These are phyloP conservation scores for Hippopotamyrus pictus DNA, from an alignment of 2,797 vertebrate species.

Conservation along the genomic window DNA sequence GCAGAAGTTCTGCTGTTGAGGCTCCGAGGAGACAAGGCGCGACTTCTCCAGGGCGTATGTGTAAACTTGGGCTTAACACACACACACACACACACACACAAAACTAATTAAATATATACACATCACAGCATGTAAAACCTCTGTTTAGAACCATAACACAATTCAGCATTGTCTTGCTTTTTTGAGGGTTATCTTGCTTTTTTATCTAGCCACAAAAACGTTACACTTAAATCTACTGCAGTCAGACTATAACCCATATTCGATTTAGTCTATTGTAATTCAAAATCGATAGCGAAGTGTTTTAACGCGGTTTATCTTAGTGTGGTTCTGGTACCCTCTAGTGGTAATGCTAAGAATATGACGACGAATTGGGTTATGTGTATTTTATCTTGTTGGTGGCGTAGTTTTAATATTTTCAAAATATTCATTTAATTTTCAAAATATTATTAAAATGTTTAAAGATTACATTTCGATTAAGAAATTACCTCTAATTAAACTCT, in stretches of 20 bases:
- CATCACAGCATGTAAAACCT: background rate
- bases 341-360: conserved; percentile 29
- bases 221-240: background rate
- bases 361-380: background rate
- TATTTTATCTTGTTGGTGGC: background rate
- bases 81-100: conserved; percentile 9
- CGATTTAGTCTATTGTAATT: background rate
- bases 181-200: background rate
- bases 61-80: conserved; percentile 69
- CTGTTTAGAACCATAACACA: background rate
- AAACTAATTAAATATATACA: background rate
- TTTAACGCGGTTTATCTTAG: background rate
- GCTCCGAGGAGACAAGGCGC: conserved; percentile 64
- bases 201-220: background rate
- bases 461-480: background rate
- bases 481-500: conserved; percentile 70
- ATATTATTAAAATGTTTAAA: background rate
- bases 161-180: background rate
- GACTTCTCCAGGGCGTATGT: conserved; percentile 89
- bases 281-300: background rate
- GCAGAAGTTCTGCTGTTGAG: conserved; percentile 78
- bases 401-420: background rate
- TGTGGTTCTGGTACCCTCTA: conserved; percentile 50
- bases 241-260: background rate
- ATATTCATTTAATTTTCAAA: background rate